Conservation (phyloP, 2,797 vertebrate species). For the Anniella stebbinsi region DNA sequence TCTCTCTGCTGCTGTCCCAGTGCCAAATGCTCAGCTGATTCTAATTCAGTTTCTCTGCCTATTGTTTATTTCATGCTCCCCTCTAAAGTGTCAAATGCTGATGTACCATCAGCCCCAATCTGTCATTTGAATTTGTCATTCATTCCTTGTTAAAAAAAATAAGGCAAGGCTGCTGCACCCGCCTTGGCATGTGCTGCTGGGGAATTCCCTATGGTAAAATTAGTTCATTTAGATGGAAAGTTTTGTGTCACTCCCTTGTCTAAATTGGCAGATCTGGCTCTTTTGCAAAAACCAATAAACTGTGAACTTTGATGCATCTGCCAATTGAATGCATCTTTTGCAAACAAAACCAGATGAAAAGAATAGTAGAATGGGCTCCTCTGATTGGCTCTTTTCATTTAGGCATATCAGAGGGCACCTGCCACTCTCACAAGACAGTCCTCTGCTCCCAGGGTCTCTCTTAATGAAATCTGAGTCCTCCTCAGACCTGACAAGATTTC, state of each 20-base stretch:
- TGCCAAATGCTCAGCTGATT: constrained; percentile 79
- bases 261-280: constrained; percentile 96
- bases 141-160: constrained; percentile 92
- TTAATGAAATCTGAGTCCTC: constrained; percentile 63
- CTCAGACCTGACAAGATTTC: constrained; percentile 44
- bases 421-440: constrained; percentile 87
- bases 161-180: constrained; percentile 82
- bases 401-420: constrained; percentile 93
- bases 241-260: constrained; percentile 95
- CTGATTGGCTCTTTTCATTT: constrained; percentile 93
- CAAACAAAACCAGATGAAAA: constrained; percentile 90
- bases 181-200: constrained; percentile 83
- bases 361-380: constrained; percentile 82
- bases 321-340: constrained; percentile 91
- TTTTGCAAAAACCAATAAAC: constrained; percentile 94
- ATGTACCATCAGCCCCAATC: constrained; percentile 89
- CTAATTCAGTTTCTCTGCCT: constrained; percentile 89
- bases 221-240: constrained; percentile 95
- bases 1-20: constrained; percentile 46
- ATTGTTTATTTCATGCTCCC: constrained; percentile 90
- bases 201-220: constrained; percentile 95
- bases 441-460: constrained; percentile 78
- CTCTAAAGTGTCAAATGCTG: constrained; percentile 91
- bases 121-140: constrained; percentile 94
- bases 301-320: constrained; percentile 94